Base-by-base conservation (phyloP, 1,140 invertebrate species). In the Lordiphosa stackelbergi region DNA sequence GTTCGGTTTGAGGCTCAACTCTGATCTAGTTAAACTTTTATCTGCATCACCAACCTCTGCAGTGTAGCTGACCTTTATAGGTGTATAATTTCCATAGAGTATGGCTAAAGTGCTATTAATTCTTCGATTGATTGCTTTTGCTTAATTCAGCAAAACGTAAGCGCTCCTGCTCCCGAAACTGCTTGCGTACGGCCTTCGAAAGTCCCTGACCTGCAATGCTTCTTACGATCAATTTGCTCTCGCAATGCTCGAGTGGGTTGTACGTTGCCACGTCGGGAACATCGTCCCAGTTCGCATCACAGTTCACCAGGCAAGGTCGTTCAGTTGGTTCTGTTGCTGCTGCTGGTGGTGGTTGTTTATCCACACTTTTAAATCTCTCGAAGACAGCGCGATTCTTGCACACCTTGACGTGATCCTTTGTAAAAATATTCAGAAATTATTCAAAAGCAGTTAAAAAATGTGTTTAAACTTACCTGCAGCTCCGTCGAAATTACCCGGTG, bases 271-370 rank as follows among this genome's bases (percentile, higher is more conserved):
- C 59, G 22, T 63, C 48, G 0, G 59, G 64, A 2, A 53, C 59
- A 0, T 48, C 19, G 7, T 63, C 19, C 64, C 64, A 66, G 8
- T 63, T 28, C 0, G 63, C 65, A 1, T 58, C 53, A 22, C 60
- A 53, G 2, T 64, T 24, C 0, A 24, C 13, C n/a, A 6, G 5
- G 22, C 22, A 24, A 24, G 8, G 5, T 6, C 16, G 1, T 10
- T 19, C 16, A 12, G 10, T 7, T 3, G n/a, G n/a, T 0, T n/a
- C 5, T 2, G 2, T 6, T 7, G 35, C 7, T 22, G 24, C 7
- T n/a, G n/a, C n/a, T n/a, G n/a, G n/a, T n/a, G n/a, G n/a, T n/a
- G n/a, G n/a, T n/a, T n/a, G n/a, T 4, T 40, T 12, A 5, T 4
- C 19, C 4, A 8, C 5, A 0, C 7, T 8, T 2, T 0, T 5